phyloP scores from a whole-genome alignment of 2,888 invertebrate species.

The Nineta flava region DNA sequence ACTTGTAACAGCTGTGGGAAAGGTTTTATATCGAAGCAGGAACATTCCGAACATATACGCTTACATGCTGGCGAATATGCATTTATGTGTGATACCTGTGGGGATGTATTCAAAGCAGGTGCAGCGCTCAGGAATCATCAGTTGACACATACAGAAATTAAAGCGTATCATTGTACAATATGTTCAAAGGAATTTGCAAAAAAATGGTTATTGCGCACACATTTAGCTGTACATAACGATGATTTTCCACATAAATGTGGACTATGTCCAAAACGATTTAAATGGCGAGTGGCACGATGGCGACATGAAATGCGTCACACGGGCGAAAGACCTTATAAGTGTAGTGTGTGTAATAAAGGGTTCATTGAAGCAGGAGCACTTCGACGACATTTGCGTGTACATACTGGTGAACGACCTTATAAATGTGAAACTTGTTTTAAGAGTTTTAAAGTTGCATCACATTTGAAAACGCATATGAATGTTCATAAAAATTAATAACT shows the following conservation, averaged over 20 bases:
- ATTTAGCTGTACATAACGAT: not conserved
- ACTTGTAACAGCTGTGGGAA: not conserved
- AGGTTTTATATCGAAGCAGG: not conserved
- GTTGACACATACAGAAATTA: not conserved
- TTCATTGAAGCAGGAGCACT: not conserved
- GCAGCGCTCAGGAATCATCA: not conserved
- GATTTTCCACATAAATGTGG: not conserved
- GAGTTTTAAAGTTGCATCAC: not conserved
- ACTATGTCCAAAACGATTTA: not conserved
- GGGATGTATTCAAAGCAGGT: not conserved
- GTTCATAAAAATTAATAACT: not conserved
- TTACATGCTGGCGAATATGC: not conserved
- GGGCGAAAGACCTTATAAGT: not conserved
- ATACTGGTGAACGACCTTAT: too few relatives aligned
- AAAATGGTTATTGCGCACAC: not conserved
- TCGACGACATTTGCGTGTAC: not conserved
- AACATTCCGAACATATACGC: not conserved
- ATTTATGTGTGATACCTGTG: not conserved
- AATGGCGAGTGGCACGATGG: not conserved
- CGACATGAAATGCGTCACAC: not conserved
- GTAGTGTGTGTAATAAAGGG: not conserved
- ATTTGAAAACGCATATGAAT: slow-evolving; percentile 1
- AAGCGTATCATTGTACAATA: not conserved
- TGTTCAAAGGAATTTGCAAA: not conserved
- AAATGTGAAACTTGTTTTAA: not conserved